Conservation (phyloP, 35 echinoderm and acorn worm genomes). For the Apostichopus parvimensis region DNA sequence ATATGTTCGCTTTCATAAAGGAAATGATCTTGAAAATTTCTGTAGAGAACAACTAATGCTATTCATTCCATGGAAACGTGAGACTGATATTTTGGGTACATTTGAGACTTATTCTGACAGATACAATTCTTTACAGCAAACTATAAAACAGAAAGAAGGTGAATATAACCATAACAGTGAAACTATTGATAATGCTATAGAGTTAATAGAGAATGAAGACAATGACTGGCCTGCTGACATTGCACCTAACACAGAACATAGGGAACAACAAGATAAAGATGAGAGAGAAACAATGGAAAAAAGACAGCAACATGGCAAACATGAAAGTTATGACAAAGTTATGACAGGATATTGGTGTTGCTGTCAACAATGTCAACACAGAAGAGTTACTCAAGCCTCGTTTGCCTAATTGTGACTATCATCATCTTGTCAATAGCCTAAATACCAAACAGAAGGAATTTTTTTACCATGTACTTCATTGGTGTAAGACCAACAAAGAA, state of each 20-base stretch:
- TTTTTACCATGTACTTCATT: slow-evolving; percentile 41
- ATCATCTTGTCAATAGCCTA: neutral
- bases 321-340: slow-evolving; percentile 53
- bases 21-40: slow-evolving; percentile 48
- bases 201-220: neutral
- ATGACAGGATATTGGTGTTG: slow-evolving; percentile 57
- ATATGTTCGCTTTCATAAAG: slow-evolving; percentile 42
- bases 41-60: slow-evolving; percentile 61
- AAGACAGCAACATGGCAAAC: neutral
- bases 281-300: neutral
- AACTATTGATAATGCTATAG: neutral
- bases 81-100: neutral
- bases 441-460: slow-evolving; percentile 65
- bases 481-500: slow-evolving; percentile 28
- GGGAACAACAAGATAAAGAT: neutral
- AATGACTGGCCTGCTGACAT: neutral
- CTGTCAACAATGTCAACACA: neutral
- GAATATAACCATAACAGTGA: slow-evolving; percentile 19
- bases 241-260: slow-evolving; percentile 58
- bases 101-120: neutral
- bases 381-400: slow-evolving; percentile 20
- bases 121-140: neutral
- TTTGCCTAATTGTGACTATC: slow-evolving; percentile 20
- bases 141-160: neutral
- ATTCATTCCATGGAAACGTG: slow-evolving; percentile 48